Evolutionary conservation across 2,888 invertebrate species (phyloP).

Genomic region (Abrostola tripartita): DNA sequence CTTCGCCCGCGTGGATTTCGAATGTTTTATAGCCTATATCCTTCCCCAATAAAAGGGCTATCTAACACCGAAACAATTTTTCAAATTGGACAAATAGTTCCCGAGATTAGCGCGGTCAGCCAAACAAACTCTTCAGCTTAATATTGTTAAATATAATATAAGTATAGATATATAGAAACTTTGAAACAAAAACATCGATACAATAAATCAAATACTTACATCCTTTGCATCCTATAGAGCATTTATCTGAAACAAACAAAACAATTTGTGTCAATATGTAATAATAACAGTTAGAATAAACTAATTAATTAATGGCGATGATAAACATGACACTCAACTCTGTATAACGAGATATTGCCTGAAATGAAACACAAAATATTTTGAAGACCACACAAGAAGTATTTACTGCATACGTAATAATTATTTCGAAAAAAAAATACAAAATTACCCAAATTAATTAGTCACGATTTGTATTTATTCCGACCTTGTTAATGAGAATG

Average conservation of each 20-base stretch:
- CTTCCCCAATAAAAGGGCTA: too few species aligned
- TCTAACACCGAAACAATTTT: too few species aligned
- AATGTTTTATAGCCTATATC: too few species aligned
- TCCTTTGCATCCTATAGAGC: conserved; percentile 78
- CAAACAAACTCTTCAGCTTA: neutral
- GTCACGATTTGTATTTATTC: neutral
- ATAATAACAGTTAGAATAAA: conserved; percentile 21
- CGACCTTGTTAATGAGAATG: conserved; percentile 4
- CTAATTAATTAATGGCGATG: conserved; percentile 27
- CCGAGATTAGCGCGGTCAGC: too few species aligned
- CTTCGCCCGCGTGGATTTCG: too few species aligned
- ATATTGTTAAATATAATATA: neutral
- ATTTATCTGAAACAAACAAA: conserved; percentile 84
- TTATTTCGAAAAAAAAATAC: neutral
- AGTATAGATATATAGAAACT: neutral
- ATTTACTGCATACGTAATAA: neutral
- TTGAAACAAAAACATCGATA: neutral
- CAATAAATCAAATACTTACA: conserved; percentile 71
- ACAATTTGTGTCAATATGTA: conserved; percentile 55
- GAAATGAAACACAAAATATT: neutral
- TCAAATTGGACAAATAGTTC: too few species aligned
- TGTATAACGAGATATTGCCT: conserved; percentile 1
- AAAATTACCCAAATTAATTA: too few species aligned
- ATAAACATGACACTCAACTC: conserved; percentile 20
- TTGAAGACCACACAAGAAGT: neutral